Evolutionary conservation across 2,113 vertebrate species (phyloP).

Genomic region (Syrrhaptes paradoxus): DNA sequence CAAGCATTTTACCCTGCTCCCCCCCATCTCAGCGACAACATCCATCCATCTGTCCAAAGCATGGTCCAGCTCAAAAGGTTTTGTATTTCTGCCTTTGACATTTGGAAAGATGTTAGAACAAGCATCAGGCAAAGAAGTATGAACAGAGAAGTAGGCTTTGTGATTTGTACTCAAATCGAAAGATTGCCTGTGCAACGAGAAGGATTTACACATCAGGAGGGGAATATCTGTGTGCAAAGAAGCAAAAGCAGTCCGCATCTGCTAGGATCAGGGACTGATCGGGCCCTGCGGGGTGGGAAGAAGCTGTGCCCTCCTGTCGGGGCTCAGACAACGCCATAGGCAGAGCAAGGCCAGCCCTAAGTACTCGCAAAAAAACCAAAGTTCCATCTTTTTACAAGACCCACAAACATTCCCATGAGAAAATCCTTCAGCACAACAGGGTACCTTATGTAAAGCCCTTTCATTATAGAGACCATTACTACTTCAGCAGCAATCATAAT

Average conservation of each 20-base stretch:
- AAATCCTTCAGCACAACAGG: neutral
- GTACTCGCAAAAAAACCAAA: neutral
- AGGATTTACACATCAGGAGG: fast-evolving
- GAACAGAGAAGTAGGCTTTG: neutral
- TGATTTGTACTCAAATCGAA: neutral
- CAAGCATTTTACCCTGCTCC: neutral
- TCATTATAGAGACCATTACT: neutral
- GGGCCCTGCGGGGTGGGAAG: neutral
- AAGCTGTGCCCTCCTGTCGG: neutral
- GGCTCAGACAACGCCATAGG: neutral
- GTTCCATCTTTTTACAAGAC: neutral
- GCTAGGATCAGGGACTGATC: neutral
- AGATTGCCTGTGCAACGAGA: neutral
- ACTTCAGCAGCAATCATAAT: neutral
- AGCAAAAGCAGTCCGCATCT: neutral
- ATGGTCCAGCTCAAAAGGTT: neutral
- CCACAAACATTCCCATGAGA: neutral
- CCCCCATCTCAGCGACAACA: neutral
- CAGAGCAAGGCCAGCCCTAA: neutral
- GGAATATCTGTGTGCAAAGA: neutral
- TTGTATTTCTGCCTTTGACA: neutral
- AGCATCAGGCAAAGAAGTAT: neutral
- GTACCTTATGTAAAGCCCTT: neutral
- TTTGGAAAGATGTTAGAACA: neutral
- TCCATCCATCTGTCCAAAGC: neutral